Base-by-base conservation (phyloP, 2,113 vertebrate species). In the Elachura formosa region DNA sequence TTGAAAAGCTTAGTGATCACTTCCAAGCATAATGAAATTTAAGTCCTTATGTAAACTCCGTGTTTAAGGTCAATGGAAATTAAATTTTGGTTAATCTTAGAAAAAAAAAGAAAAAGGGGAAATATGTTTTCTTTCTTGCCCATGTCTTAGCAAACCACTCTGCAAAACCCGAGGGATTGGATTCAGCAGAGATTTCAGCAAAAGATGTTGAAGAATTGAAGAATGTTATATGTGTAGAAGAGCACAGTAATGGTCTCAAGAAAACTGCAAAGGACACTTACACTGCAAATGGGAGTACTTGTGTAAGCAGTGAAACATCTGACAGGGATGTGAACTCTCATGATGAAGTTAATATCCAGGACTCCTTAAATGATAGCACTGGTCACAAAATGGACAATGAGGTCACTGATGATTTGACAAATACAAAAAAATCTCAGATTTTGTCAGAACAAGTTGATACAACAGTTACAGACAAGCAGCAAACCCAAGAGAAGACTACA, bases 231-330 rank as follows among this genome's bases (percentile, higher is more conserved):
- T 84, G 84, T 62, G 68, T 83, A 0, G 98, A 98, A 67, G 99
- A 99, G 83, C 98, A 98, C 74, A 99, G 98, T 90, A 99, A 99
- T 3, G 98, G 99, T 48, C 96, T 98, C 56, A 97, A 96, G 87
- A 99, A 98, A 95, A 92, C 77, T 36, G 8, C 66, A 5, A 98
- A 97, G 69, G 98, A 99, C 40, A 67, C 94, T 58, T 96, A 84
- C 59, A 88, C 89, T 76, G 87, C 91, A 58, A 98, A 98, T 41
- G 96, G 97, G 36, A 94, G 93, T 9, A 91, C 94, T 45, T 93
- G 86, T 68, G 25, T 95, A 69, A 84, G 59, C 46, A 92, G 68
- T 63, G 95, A 91, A 31, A 66, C 88, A 16, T 43, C 92, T 29
- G 94, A 95, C 34, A 96, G 94, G 94, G 97, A 97, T 91, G 90